These are phyloP conservation scores for Pseudomugil gertrudae DNA, from an alignment of 2,797 vertebrate genomes.

Conservation along the genomic window DNA sequence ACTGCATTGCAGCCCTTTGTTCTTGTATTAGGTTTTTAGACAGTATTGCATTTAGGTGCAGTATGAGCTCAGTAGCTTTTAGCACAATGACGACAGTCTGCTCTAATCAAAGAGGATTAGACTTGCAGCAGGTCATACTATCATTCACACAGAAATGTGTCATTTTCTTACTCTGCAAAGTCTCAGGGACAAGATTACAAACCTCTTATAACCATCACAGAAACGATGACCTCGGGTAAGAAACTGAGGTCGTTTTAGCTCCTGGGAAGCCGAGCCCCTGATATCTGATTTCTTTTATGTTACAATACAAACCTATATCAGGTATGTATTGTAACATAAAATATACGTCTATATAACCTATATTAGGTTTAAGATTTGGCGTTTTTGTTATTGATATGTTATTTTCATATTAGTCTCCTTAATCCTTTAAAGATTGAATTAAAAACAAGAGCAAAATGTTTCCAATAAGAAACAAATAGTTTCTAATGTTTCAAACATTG, in stretches of 20 bases:
- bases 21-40: too few relatives aligned
- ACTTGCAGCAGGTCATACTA: background rate
- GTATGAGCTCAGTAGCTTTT: too few relatives aligned
- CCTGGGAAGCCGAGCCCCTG: background rate
- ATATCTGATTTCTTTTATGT: background rate
- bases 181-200: background rate
- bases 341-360: too few relatives aligned
- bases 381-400: background rate
- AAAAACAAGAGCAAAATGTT: too few relatives aligned
- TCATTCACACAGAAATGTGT: conserved; percentile 7
- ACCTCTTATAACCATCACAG: background rate
- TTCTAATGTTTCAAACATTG: background rate
- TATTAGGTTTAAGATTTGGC: background rate
- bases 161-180: background rate
- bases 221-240: conserved; percentile 14
- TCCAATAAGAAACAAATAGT: too few relatives aligned
- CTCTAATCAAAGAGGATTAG: background rate
- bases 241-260: conserved; percentile 11
- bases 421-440: background rate
- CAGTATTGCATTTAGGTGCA: background rate
- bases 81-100: background rate
- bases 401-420: background rate
- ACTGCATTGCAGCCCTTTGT: too few relatives aligned
- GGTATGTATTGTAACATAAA: too few relatives aligned
- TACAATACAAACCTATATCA: background rate